Conservation (phyloP, 2,888 invertebrate genomes). For the Biston stratarius region DNA sequence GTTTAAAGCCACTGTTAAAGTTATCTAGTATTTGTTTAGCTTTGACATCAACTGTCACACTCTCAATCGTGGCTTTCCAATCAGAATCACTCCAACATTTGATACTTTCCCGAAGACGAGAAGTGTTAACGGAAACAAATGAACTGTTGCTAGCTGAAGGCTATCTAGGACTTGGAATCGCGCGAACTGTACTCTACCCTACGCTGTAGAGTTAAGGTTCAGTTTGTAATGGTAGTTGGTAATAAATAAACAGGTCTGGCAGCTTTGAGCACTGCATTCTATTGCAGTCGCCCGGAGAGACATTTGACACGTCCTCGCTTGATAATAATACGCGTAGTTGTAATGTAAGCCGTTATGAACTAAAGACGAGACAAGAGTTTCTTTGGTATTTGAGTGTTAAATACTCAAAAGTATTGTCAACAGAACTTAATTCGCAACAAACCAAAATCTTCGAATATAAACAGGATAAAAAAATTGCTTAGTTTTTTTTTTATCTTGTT, state of each 20-base stretch:
- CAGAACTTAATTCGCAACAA: neutral
- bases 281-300: constrained; percentile 76
- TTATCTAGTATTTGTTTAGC: constrained; percentile 61
- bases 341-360: constrained; percentile 49
- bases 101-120: constrained; percentile 76
- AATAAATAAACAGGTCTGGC: constrained; percentile 75
- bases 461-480: no score
- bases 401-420: neutral
- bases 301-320: constrained; percentile 79
- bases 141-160: constrained; percentile 76
- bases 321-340: constrained; percentile 72
- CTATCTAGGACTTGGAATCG: constrained; percentile 60
- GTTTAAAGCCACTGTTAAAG: constrained; percentile 54
- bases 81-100: constrained; percentile 72
- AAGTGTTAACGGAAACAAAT: constrained; percentile 83
- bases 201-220: constrained; percentile 48
- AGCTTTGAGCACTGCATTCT: constrained; percentile 80
- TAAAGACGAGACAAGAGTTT: constrained; percentile 26
- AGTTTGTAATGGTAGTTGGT: constrained; percentile 56
- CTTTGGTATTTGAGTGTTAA: constrained; percentile 5
- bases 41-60: constrained; percentile 49
- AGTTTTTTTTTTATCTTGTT: no score
- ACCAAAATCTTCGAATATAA: neutral
- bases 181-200: constrained; percentile 51
- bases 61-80: constrained; percentile 74